Evolutionary conservation across 2,113 vertebrate species (phyloP).

Genomic region (Festucalex cinctus): DNA sequence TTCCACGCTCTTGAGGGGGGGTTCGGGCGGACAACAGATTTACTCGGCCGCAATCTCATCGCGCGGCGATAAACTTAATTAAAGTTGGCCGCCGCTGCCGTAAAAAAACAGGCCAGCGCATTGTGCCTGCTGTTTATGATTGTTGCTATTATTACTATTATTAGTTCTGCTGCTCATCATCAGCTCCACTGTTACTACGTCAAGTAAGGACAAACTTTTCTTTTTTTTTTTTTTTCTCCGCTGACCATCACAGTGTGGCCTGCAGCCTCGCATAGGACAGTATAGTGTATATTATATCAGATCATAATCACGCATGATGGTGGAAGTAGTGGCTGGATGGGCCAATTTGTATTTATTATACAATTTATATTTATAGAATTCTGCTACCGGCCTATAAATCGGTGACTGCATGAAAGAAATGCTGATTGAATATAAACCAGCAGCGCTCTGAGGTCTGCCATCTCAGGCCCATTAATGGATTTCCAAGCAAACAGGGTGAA

Average conservation of each 20-base stretch:
- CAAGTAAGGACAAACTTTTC: not conserved
- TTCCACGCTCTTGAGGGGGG: conserved; percentile 63
- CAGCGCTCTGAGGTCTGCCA: too few species aligned
- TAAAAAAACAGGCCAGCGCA: conserved; percentile 44
- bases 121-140: conserved; percentile 1
- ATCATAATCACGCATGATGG: too few species aligned
- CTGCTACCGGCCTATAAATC: too few species aligned
- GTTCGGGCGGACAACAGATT: conserved; percentile 80
- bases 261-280: not conserved
- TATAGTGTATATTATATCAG: too few species aligned
- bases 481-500: too few species aligned
- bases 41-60: conserved; percentile 54
- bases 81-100: conserved; percentile 45
- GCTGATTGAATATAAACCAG: too few species aligned
- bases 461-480: too few species aligned
- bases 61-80: conserved; percentile 64
- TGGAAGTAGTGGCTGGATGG: too few species aligned
- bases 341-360: too few species aligned
- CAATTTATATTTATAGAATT: too few species aligned
- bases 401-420: too few species aligned
- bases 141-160: not conserved
- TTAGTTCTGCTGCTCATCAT: not conserved
- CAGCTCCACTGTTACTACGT: not conserved
- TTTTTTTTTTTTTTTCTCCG: too few species aligned
- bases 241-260: not conserved